Evolutionary conservation across 2,888 invertebrate genomes (phyloP).

Genomic region (Timema podura): DNA sequence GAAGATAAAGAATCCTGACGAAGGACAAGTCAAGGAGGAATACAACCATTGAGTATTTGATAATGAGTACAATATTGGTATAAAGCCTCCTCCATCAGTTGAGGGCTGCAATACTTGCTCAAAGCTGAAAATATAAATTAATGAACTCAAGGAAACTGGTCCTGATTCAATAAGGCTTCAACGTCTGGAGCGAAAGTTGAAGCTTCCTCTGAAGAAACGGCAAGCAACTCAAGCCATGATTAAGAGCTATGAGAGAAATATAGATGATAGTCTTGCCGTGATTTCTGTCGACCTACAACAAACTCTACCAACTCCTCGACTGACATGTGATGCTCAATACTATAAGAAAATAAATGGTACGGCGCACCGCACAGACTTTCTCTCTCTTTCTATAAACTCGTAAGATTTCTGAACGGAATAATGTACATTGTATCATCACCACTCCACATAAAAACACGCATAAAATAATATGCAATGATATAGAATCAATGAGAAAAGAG

Average conservation of each 20-base stretch:
- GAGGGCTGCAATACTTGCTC: conserved; percentile 12
- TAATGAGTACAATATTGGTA: not conserved
- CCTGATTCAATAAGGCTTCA: not conserved
- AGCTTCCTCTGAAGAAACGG: conserved; percentile 9
- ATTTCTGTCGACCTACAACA: conserved; percentile 7
- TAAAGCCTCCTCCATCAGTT: conserved; percentile 11
- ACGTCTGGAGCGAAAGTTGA: conserved; percentile 4
- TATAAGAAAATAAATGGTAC: too few relatives aligned
- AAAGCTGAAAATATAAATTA: conserved; percentile 7
- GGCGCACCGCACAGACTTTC: too few relatives aligned
- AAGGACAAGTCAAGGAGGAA: not conserved
- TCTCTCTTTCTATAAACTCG: too few relatives aligned
- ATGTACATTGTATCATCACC: too few relatives aligned
- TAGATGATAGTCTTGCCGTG: conserved; percentile 3
- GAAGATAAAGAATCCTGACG: not conserved
- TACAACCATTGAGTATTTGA: not conserved
- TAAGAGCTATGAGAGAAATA: not conserved
- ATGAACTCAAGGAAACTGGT: conserved; percentile 5
- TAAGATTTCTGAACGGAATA: too few relatives aligned
- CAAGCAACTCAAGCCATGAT: conserved; percentile 2
- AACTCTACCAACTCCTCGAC: conserved; percentile 5
- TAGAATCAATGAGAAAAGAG: too few relatives aligned
- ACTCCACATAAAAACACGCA: too few relatives aligned
- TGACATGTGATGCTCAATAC: conserved; percentile 4
- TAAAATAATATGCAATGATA: too few relatives aligned